phyloP scores from a whole-genome alignment of 2,113 vertebrate genomes.

The Chaetodon auriga region DNA sequence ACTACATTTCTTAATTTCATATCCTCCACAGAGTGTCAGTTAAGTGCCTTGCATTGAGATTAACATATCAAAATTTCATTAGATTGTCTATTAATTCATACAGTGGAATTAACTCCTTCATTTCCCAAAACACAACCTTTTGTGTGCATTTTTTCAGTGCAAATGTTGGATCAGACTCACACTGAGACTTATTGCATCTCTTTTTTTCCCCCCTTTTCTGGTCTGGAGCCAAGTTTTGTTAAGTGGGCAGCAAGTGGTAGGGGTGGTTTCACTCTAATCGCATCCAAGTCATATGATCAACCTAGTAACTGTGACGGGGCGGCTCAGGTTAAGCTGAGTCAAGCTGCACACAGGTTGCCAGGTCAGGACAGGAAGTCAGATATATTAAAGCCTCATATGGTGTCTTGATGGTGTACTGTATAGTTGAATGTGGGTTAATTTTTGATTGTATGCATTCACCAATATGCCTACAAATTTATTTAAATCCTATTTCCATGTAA shows the following conservation, averaged over 20 bases:
- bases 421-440: not conserved
- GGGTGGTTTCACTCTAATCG: conserved; percentile 56
- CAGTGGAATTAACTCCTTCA: not conserved
- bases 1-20: not conserved
- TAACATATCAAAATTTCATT: not conserved
- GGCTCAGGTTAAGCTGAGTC: conserved; percentile 51
- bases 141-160: not conserved
- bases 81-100: not conserved
- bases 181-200: too few relatives aligned
- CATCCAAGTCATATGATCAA: conserved; percentile 76
- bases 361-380: conserved; percentile 62
- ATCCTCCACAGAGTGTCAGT: too few relatives aligned
- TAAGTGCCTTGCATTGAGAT: not conserved
- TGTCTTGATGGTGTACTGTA: not conserved
- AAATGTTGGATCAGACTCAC: not conserved
- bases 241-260: conserved; percentile 12
- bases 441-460: not conserved
- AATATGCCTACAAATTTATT: too few relatives aligned
- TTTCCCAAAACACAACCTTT: too few relatives aligned
- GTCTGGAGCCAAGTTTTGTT: not conserved
- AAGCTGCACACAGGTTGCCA: conserved; percentile 24
- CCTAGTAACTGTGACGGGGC: conserved; percentile 69
- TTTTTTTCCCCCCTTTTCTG: not conserved
- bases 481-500: too few relatives aligned
- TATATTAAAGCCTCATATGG: not conserved